Percentiles rank a stretch among this genome's conserved stretches.
Evolutionary conservation across 1,140 invertebrate species (phyloP).

Genomic region (Neodiprion pinetum): DNA sequence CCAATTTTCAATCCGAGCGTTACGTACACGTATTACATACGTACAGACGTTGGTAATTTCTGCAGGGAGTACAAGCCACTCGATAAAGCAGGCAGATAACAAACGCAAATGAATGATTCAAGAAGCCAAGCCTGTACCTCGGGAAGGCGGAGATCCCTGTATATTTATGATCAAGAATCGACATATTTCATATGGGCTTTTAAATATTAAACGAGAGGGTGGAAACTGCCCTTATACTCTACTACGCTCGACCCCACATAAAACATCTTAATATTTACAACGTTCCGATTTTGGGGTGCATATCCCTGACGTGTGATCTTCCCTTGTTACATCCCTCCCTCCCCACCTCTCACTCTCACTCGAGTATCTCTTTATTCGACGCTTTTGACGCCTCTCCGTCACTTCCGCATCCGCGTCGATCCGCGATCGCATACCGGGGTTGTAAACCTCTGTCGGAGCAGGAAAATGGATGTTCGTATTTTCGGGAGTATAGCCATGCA

Average conservation of each 20-base stretch:
- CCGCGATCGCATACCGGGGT: no score
- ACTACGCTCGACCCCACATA: conserved; percentile 35
- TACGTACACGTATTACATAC: background rate
- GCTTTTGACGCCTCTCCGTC: background rate
- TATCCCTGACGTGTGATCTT: background rate
- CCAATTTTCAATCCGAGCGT: background rate
- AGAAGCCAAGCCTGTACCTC: conserved; percentile 18
- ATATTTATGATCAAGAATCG: conserved; percentile 58
- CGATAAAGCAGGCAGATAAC: background rate
- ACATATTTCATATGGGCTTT: conserved; percentile 59
- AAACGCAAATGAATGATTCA: conserved; percentile 7
- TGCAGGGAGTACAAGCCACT: background rate
- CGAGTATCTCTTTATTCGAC: conserved; percentile 1
- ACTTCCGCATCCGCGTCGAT: conserved; percentile 10
- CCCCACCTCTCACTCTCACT: background rate
- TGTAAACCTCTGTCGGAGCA: background rate
- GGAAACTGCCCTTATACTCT: conserved; percentile 32
- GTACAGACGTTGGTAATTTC: background rate
- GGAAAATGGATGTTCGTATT: no score
- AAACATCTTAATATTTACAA: conserved; percentile 25
- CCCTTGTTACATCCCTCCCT: background rate
- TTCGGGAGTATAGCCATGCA: no score
- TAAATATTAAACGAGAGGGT: conserved; percentile 51
- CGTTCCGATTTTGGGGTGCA: conserved; percentile 11
- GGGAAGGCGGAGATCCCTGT: conserved; percentile 26